Conservation (phyloP, 2,113 vertebrate species). For the Monarcha castaneiventris region DNA sequence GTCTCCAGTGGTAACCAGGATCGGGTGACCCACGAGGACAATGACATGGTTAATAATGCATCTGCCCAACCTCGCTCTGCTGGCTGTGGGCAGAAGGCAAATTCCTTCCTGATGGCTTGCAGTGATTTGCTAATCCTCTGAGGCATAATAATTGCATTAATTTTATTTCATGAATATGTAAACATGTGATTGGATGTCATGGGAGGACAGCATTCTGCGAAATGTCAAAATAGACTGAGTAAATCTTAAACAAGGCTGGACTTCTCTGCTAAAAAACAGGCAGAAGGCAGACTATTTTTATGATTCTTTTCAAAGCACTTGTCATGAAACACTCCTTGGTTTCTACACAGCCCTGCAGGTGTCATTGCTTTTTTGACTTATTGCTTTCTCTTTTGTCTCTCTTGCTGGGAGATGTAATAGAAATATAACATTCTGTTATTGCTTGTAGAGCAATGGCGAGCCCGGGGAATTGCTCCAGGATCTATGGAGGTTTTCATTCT, state of each 20-base stretch:
- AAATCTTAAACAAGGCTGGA: not conserved
- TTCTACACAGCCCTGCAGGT: not conserved
- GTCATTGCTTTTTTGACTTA: not conserved
- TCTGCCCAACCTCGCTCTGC: not conserved
- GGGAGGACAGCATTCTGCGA: not conserved
- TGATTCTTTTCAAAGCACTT: not conserved
- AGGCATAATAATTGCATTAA: constrained; percentile 36
- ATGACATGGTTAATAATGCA: constrained; percentile 42
- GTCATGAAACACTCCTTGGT: not conserved
- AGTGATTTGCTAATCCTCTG: constrained; percentile 38
- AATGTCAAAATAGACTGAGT: not conserved
- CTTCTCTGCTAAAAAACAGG: not conserved
- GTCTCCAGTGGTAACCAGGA: constrained; percentile 34
- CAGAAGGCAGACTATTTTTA: not conserved
- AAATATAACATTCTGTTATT: not conserved
- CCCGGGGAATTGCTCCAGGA: not conserved
- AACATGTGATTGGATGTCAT: not conserved
- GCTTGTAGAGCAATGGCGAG: not conserved
- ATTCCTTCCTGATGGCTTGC: constrained; percentile 19
- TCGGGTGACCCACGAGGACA: constrained; percentile 31
- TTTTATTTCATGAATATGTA: constrained; percentile 39
- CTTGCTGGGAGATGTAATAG: not conserved
- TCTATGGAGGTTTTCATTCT: constrained; percentile 7
- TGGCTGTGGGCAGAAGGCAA: not conserved
- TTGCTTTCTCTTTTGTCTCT: not conserved